Percentiles rank a stretch among this genome's conserved stretches.
These are phyloP conservation scores for Agrotis segetum DNA, from an alignment of 2,888 invertebrate species.

Conservation along the genomic window DNA sequence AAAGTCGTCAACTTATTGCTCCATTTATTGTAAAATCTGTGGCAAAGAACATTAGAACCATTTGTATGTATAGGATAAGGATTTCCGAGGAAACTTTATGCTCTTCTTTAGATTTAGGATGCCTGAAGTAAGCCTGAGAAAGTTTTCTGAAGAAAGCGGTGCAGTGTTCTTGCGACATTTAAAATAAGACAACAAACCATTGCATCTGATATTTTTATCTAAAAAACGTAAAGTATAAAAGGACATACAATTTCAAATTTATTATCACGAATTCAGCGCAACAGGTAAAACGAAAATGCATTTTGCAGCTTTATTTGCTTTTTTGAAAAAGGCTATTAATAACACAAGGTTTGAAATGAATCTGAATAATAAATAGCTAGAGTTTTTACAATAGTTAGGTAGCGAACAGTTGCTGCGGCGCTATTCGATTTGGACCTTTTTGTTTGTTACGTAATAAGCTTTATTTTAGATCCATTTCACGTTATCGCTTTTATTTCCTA, in stretches of 20 bases:
- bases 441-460: neutral
- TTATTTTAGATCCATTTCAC: neutral
- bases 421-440: neutral
- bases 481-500: neutral
- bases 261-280: constrained; percentile 34
- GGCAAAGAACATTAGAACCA: constrained; percentile 32
- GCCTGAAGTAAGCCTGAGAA: constrained; percentile 9
- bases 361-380: constrained; percentile 38
- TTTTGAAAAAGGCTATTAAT: constrained; percentile 36
- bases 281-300: constrained; percentile 36
- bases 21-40: constrained; percentile 10
- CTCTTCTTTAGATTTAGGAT: constrained; percentile 22
- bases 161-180: neutral
- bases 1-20: neutral
- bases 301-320: constrained; percentile 18
- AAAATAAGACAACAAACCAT: neutral
- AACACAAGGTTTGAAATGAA: constrained; percentile 26
- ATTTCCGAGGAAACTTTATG: constrained; percentile 36
- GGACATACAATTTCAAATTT: neutral
- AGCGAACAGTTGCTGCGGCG: constrained; percentile 25
- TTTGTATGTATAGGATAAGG: constrained; percentile 44
- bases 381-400: constrained; percentile 49
- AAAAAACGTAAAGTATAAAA: neutral
- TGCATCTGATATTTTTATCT: neutral
- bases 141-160: neutral